Percentiles rank a stretch among this genome's conserved stretches.
These are phyloP conservation scores for Patella pellucida DNA, from an alignment of 2,888 invertebrate species.

Conservation along the genomic window DNA sequence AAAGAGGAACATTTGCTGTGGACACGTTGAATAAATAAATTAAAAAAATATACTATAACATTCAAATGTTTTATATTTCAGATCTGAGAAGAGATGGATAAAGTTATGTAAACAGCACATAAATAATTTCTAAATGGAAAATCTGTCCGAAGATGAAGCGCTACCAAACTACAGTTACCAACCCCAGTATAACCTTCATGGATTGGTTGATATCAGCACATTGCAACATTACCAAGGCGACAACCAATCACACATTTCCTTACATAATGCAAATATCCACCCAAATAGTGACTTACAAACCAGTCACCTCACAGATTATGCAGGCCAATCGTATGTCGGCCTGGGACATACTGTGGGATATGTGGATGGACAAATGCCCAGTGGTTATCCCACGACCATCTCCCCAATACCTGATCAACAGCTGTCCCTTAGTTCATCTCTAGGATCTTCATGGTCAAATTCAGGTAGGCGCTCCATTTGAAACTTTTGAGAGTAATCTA, in stretches of 20 bases:
- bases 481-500: too few relatives aligned
- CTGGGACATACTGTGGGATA: not conserved
- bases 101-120: too few relatives aligned
- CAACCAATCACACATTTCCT: slow-evolving; percentile 3
- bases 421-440: not conserved
- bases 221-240: not conserved
- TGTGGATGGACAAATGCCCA: not conserved
- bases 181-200: not conserved
- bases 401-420: not conserved
- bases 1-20: too few relatives aligned
- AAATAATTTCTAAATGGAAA: not conserved
- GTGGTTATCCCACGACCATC: not conserved
- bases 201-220: not conserved
- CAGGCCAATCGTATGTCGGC: not conserved
- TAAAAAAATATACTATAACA: too few relatives aligned
- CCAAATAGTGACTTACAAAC: not conserved
- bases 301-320: not conserved
- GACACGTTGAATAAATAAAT: too few relatives aligned
- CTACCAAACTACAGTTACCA: slow-evolving; percentile 10
- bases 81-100: too few relatives aligned
- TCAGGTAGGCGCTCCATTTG: too few relatives aligned
- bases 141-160: not conserved
- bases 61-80: too few relatives aligned
- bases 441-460: not conserved
- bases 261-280: not conserved